Evolutionary conservation across 2,797 vertebrate species (phyloP).

Genomic region (Galagoides demidoff): DNA sequence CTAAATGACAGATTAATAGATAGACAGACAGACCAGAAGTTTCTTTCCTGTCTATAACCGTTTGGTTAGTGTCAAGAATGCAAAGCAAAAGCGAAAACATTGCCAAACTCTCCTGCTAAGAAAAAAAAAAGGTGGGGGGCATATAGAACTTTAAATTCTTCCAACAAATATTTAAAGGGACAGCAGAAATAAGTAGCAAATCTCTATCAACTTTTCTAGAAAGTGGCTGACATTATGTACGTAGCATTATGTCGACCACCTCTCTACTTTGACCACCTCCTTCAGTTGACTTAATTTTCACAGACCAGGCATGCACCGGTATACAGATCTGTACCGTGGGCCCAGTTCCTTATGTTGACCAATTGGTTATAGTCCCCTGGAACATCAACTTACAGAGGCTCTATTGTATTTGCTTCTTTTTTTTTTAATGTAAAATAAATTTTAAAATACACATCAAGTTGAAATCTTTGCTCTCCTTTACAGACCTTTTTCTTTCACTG

Average conservation of each 20-base stretch:
- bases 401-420: no score
- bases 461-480: background rate
- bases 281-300: no score
- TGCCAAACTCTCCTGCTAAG: background rate
- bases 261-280: no score
- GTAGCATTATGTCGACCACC: no score
- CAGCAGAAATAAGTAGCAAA: background rate
- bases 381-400: no score
- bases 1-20: background rate
- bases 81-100: background rate
- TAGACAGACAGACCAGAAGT: background rate
- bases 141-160: background rate
- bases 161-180: background rate
- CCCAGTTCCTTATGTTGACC: no score
- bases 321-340: no score
- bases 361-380: no score
- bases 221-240: background rate
- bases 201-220: background rate
- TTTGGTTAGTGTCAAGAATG: background rate
- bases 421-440: conserved; percentile 16
- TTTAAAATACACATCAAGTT: background rate
- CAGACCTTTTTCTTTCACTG: background rate
- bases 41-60: background rate
- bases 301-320: no score
- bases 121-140: background rate